Evolutionary conservation across 2,888 invertebrate genomes (phyloP), one percentile per base, ranked within the genome.

Genomic region (Oscheius sp.): DNA sequence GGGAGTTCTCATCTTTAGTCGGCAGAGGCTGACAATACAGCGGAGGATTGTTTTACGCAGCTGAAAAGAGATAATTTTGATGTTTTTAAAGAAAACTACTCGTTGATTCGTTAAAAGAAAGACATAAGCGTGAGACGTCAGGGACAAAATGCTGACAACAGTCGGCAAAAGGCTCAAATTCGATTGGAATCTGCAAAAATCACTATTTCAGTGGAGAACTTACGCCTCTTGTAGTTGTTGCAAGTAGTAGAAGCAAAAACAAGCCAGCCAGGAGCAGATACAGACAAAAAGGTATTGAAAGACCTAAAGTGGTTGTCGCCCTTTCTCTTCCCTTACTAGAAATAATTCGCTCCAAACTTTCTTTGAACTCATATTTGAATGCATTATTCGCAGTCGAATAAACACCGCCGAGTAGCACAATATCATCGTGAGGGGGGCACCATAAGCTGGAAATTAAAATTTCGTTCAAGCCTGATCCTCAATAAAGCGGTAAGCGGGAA

Each of bases 241-340:
- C 8, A 58, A 23, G n/a, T 39, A 58, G 25, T 39, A 58, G 58
- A 58, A 58, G 17, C 37, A 58, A 23, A 58, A 23, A 27, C 17
- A 34, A 10, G 37, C 23, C 20, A 58, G 27, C 37, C 39, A 58
- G 8, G 58, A 58, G 5, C 34, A 39, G 12, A 39, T 37, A 58
- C 58, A 58, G 4, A 58, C 27, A 17, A 58, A 58, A 23, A 58
- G 39, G 12, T 58, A 58, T 42, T 58, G 58, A 20, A 58, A 25
- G 4, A 58, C 42, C 58, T 58, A 15, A 58, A 58, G n/a, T 17
- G 6, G 6, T 27, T 25, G 27, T 50, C 5, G n/a, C 17, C 46
- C 8, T 8, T n/a, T 8, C 8, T 15, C 17, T 46, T 12, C 25
- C 4, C 31, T 31, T 29, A 53, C 53, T 4, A 53, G n/a, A 4